These are phyloP conservation scores for Parnassius glacialis DNA, from an alignment of 2,888 invertebrate species.

Conservation along the genomic window DNA sequence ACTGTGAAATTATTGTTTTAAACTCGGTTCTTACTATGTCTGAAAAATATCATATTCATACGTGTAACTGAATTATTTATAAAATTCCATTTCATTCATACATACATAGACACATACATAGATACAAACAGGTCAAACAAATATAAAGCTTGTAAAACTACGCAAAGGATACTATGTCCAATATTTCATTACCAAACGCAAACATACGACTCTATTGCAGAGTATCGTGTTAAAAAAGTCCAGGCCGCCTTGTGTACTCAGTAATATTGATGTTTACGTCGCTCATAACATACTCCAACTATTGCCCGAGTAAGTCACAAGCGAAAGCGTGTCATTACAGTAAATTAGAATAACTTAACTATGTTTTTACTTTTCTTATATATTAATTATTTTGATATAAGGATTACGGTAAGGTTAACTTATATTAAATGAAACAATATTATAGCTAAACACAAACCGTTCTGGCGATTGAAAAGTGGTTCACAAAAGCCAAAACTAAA, in stretches of 20 bases:
- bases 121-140: constrained; percentile 6
- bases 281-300: constrained; percentile 31
- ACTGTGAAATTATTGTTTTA: too few relatives aligned
- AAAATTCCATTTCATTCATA: too few relatives aligned
- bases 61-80: too few relatives aligned
- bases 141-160: constrained; percentile 8
- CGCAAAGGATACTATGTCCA: constrained; percentile 12
- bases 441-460: too few relatives aligned
- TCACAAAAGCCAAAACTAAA: too few relatives aligned
- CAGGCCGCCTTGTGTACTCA: constrained; percentile 37
- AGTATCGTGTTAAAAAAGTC: constrained; percentile 33
- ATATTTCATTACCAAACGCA: constrained; percentile 22
- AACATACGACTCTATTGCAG: constrained; percentile 31
- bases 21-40: too few relatives aligned
- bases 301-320: constrained; percentile 32
- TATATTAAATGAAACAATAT: too few relatives aligned
- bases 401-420: too few relatives aligned
- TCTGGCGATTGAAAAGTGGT: too few relatives aligned
- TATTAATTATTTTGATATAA: too few relatives aligned
- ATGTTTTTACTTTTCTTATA: too few relatives aligned
- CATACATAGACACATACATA: not conserved
- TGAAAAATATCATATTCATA: too few relatives aligned
- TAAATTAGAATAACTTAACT: not conserved
- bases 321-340: constrained; percentile 29
- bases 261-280: constrained; percentile 37